Base-by-base conservation (phyloP, 2,797 vertebrate genomes). In the Coccyzus lansbergi region DNA sequence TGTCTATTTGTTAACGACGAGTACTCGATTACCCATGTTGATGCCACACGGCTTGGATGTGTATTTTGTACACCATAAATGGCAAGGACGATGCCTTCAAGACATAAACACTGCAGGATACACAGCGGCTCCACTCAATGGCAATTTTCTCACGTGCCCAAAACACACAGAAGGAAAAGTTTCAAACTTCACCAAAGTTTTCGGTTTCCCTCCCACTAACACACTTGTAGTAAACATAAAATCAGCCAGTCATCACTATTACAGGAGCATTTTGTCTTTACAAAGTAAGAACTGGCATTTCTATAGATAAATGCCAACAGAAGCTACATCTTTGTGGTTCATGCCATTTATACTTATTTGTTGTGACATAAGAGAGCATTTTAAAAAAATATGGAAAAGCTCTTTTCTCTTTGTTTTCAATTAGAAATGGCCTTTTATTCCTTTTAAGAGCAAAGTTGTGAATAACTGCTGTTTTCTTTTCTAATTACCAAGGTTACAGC, bases 21-120 rank as follows among this genome's bases (percentile, higher is more conserved):
- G 67, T 2, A 0, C 80, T 93, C 56, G 0, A 86, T 90, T 93
- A 51, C 49, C 83, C 94, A 8, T 21, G 46, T 48, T 87, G 81
- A 92, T 91, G 74, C 87, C 74, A 21, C 87, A 74, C 12, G 46
- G 80, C 59, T 86, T 53, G 83, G 87, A 90, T 3, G 74, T 19
- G 15, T 65, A 74, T 58, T 53, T n/a, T 81, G 80, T 60, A 62
- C 87, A 80, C 94, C 93, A 92, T 95, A 96, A 92, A 96, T 93
- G 93, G 94, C 69, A 95, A 95, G 89, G 85, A 88, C 4, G 1
- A 64, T 88, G 88, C 40, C 70, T 90, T 67, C 36, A 62, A 91
- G 63, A 63, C 71, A 60, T 26, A 74, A 88, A 79, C 83, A 34
- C 60, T 26, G 83, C 1, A 20, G 79, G 80, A 58, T 48, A 79